These are phyloP conservation scores for Halichoerus grypus DNA, from an alignment of 2,113 vertebrate species.

Conservation along the genomic window DNA sequence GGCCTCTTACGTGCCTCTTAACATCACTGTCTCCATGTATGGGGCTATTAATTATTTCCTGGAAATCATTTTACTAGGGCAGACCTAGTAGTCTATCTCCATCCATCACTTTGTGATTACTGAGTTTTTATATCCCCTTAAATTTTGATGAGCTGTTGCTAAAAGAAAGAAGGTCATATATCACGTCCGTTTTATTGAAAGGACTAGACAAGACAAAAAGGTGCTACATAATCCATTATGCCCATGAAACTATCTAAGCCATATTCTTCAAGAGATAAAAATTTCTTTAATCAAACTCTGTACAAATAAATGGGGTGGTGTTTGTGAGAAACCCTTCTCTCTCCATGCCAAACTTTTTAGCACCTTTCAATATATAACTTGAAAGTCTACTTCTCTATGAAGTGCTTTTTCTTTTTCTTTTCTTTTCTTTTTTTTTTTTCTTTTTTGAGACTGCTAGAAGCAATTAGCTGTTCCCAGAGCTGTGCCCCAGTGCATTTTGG, in stretches of 20 bases:
- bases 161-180: slow-evolving; percentile 48
- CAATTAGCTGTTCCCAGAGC: not conserved
- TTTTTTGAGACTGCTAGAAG: not conserved
- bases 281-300: not conserved
- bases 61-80: not conserved
- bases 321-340: not conserved
- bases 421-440: not conserved
- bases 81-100: not conserved
- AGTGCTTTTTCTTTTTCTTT: not conserved
- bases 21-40: not conserved
- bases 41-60: not conserved
- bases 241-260: not conserved
- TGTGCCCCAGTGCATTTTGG: not conserved
- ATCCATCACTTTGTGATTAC: slow-evolving; percentile 16
- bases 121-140: slow-evolving; percentile 18
- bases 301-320: not conserved
- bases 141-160: slow-evolving; percentile 59
- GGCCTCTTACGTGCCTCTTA: not conserved
- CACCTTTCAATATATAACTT: not conserved
- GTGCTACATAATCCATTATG: not conserved
- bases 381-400: not conserved
- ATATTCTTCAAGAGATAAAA: not conserved
- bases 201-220: not conserved
- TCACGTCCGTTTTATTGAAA: slow-evolving; percentile 5
- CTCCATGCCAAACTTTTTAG: not conserved